These are phyloP conservation scores for Ammodytes marinus DNA, from an alignment of 2,113 vertebrate species.

Conservation along the genomic window DNA sequence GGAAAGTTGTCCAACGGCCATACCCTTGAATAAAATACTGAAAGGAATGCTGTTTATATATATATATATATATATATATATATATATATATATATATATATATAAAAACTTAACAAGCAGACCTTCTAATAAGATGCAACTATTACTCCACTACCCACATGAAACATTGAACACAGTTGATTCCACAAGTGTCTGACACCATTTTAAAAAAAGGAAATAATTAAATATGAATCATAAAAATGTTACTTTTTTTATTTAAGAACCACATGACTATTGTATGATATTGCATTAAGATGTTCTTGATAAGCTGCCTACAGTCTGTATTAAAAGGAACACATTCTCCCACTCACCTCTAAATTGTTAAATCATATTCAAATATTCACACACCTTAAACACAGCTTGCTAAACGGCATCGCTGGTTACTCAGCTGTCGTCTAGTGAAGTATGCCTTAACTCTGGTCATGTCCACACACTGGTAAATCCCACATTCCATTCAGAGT, in stretches of 20 bases:
- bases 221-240: background rate
- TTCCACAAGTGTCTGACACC: background rate
- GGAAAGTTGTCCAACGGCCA: background rate
- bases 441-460: slow-evolving; percentile 17
- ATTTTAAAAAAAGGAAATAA: background rate
- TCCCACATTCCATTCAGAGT: slow-evolving; percentile 35
- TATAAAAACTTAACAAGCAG: background rate
- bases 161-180: background rate
- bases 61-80: too few species aligned
- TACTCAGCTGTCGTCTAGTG: background rate
- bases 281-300: background rate
- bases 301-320: background rate
- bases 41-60: too few species aligned
- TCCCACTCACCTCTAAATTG: background rate
- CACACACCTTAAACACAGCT: background rate
- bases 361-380: background rate
- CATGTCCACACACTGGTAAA: slow-evolving; percentile 23
- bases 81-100: too few species aligned
- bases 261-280: background rate
- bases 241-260: background rate
- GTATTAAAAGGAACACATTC: background rate
- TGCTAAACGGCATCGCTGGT: background rate
- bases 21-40: background rate
- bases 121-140: background rate
- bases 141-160: too few species aligned